Evolutionary conservation across 2,797 vertebrate genomes (phyloP).

Genomic region (Cyprinella venusta): DNA sequence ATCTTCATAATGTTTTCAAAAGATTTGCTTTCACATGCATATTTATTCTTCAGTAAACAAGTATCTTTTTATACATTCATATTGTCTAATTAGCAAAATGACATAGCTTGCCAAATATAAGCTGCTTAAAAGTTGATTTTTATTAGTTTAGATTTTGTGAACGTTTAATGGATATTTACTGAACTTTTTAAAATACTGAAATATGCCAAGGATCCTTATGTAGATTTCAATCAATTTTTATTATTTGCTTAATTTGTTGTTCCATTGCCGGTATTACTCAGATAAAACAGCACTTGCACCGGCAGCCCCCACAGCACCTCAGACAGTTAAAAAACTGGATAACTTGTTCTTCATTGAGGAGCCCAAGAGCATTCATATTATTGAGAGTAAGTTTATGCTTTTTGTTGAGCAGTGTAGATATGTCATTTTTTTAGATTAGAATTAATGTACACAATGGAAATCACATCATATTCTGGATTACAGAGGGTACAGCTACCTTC

Average conservation of each 20-base stretch:
- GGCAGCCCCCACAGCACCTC: constrained; percentile 75
- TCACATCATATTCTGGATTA: constrained; percentile 88
- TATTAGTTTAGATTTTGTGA: not conserved
- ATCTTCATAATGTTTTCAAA: not conserved
- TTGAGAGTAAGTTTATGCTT: constrained; percentile 87
- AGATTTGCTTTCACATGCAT: not conserved
- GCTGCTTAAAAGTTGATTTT: not conserved
- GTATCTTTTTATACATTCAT: not conserved
- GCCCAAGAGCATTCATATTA: constrained; percentile 81
- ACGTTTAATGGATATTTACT: not conserved
- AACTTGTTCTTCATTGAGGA: constrained; percentile 93
- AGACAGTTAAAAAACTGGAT: constrained; percentile 74
- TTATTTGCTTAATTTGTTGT: not conserved
- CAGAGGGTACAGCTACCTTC: constrained; percentile 88
- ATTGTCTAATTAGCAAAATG: not conserved
- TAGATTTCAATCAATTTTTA: not conserved
- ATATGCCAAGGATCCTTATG: not conserved
- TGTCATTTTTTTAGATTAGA: not conserved
- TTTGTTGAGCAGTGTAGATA: not conserved
- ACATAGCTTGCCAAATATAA: not conserved
- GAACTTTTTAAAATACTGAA: not conserved
- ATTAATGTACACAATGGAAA: constrained; percentile 49
- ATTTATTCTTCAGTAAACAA: not conserved
- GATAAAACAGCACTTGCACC: constrained; percentile 80
- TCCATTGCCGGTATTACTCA: constrained; percentile 59